Base-by-base conservation (phyloP, 1,140 invertebrate species). In the Zaprionus tsacasi region DNA sequence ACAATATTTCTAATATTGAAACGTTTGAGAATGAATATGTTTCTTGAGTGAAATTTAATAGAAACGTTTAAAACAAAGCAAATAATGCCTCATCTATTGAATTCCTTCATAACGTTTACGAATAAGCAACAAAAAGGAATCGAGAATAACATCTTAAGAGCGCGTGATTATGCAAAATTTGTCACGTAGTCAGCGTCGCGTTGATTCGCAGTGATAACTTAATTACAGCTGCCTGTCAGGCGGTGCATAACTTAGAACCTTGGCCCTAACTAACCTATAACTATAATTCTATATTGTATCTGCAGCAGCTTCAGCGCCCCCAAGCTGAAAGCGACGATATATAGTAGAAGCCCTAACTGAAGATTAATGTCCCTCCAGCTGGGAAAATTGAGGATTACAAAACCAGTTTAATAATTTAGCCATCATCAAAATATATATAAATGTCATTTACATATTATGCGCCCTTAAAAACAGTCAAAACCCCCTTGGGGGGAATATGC, bases 331-430 rank as follows among this genome's bases (percentile, higher is more conserved):
- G 33, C 33, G 0, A 1, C 33, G 21, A 21, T 35, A 35, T 35
- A 35, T 35, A 35, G 27, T 35, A 35, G 33, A 50, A 21, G 4
- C 17, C 10, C 11, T 50, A 50, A 7, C 45, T 17, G 0, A 5
- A 30, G 27, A 30, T 6, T 30, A 30, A 30, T 30, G 27, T 3
- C 17, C 12, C 36, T 38, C 13, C 21, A 58, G 21, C 50, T 12
- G 30, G 35, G 17, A 8, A 4, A 25, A 11, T 17, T 2, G 10
- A 17, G 52, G 57, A 48, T 70, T 74, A 70, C 33, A 35, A 45
- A 27, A 74, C 71, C 71, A 35, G 71, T 74, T 74, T 74, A 35
- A 50, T 70, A 69, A 75, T 78, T 74, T 67, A 64, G 66, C 64
- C 75, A 78, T 78, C 66, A 73, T 78, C 65, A 67, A 77, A 25